phyloP scores from a whole-genome alignment of 2,888 invertebrate species.

The Drosophila atripex region DNA sequence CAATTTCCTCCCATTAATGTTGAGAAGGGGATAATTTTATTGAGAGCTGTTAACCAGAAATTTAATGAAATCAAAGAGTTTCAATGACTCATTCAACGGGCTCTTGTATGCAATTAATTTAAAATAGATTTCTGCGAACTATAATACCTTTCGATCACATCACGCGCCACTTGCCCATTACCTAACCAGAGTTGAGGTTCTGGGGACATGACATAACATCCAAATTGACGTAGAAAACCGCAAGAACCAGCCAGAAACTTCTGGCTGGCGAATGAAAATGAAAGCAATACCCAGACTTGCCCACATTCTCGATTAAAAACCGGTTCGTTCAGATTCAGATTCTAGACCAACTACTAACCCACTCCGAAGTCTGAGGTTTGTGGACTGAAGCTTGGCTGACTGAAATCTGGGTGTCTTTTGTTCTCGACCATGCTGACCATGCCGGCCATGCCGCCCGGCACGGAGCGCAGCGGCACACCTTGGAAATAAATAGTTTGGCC shows the following conservation, averaged over 20 bases:
- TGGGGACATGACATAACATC: constrained; percentile 40
- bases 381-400: not conserved
- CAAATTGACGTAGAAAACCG: constrained; percentile 13
- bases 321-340: constrained; percentile 61
- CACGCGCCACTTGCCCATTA: constrained; percentile 27
- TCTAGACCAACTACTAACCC: constrained; percentile 57
- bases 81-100: not conserved
- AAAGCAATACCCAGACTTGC: constrained; percentile 55
- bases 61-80: not conserved
- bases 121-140: constrained; percentile 15
- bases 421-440: constrained; percentile 33
- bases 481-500: constrained; percentile 43
- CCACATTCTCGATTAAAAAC: constrained; percentile 50
- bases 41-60: no score
- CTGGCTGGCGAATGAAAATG: constrained; percentile 55
- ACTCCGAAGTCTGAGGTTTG: constrained; percentile 25
- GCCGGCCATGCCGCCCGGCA: constrained; percentile 9
- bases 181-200: constrained; percentile 29
- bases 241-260: constrained; percentile 37
- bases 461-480: constrained; percentile 30
- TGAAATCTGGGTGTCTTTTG: constrained; percentile 32
- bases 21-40: no score
- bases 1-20: not conserved
- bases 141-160: constrained; percentile 17
- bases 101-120: not conserved